phyloP scores from a whole-genome alignment of 2,113 vertebrate species.

The Eleginops maclovinus region DNA sequence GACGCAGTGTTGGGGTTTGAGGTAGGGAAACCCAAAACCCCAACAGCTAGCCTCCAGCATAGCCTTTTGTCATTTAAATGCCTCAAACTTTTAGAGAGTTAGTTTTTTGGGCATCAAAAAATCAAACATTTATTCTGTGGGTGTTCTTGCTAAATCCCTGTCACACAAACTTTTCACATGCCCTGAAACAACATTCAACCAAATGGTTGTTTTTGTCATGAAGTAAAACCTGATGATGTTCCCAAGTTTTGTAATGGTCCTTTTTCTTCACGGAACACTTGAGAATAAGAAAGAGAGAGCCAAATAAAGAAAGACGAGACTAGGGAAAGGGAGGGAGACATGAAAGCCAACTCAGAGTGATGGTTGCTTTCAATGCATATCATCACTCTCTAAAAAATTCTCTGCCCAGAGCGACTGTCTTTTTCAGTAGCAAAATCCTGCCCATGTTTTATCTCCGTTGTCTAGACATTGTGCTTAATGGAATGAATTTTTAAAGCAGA shows the following conservation, averaged over 20 bases:
- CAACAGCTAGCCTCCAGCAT: too few relatives aligned
- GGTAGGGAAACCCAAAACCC: too few relatives aligned
- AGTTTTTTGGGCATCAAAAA: too few relatives aligned
- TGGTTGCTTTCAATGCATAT: slow-evolving; percentile 6
- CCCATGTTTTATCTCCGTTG: slow-evolving; percentile 24
- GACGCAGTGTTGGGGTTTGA: too few relatives aligned
- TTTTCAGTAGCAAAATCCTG: slow-evolving; percentile 12
- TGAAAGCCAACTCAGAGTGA: slow-evolving; percentile 8
- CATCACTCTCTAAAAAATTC: slow-evolving; percentile 10
- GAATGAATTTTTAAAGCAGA: slow-evolving; percentile 64
- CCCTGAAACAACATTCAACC: neutral
- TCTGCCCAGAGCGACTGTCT: slow-evolving; percentile 26
- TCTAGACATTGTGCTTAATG: slow-evolving; percentile 53
- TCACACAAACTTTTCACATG: neutral
- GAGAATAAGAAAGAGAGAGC: slow-evolving; percentile 26
- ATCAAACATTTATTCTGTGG: neutral
- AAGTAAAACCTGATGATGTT: slow-evolving; percentile 19
- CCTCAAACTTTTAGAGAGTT: neutral
- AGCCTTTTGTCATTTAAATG: neutral
- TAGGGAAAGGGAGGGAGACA: slow-evolving; percentile 1
- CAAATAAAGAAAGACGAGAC: slow-evolving; percentile 4
- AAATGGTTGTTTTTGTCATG: slow-evolving; percentile 19
- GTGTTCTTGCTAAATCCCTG: neutral
- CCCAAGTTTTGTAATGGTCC: slow-evolving; percentile 8
- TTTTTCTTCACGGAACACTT: slow-evolving; percentile 11